A percentile compares a stretch with the other conserved stretches of the same genome.
Evolutionary conservation across 2,113 vertebrate genomes (phyloP).

Genomic region (Conger conger): DNA sequence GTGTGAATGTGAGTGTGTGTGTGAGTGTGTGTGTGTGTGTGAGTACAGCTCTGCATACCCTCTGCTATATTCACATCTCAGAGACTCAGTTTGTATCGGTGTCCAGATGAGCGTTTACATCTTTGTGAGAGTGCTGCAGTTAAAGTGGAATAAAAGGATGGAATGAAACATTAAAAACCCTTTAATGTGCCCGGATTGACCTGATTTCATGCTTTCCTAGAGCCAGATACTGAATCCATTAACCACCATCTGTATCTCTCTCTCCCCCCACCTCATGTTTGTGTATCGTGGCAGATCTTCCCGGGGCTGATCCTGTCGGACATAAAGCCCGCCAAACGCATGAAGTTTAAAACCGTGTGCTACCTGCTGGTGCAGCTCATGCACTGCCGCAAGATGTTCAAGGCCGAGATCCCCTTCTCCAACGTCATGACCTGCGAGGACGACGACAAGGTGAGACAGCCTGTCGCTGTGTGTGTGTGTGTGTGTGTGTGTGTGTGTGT

Average conservation of each 20-base stretch:
- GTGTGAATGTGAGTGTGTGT: no score
- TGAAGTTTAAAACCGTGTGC: constrained; percentile 89
- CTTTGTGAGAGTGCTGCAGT: neutral
- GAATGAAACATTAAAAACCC: neutral
- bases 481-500: neutral
- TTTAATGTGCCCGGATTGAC: neutral
- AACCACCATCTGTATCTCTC: neutral
- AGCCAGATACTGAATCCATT: neutral
- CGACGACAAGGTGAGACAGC: constrained; percentile 78
- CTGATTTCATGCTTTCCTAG: neutral
- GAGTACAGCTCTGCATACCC: neutral
- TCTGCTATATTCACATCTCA: neutral
- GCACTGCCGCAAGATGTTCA: constrained; percentile 90
- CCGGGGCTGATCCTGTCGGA: constrained; percentile 85
- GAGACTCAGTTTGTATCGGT: neutral
- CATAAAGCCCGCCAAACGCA: constrained; percentile 86
- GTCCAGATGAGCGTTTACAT: neutral
- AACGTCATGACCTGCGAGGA: constrained; percentile 88
- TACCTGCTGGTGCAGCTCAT: constrained; percentile 86
- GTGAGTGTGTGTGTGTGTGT: no score
- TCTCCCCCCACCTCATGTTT: neutral
- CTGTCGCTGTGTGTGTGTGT: constrained; percentile 11
- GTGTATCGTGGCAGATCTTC: constrained; percentile 71
- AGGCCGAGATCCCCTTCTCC: constrained; percentile 87
- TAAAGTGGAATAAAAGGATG: neutral